Conservation (phyloP, 1,140 invertebrate genomes). For the Dufourea novaeangliae region DNA sequence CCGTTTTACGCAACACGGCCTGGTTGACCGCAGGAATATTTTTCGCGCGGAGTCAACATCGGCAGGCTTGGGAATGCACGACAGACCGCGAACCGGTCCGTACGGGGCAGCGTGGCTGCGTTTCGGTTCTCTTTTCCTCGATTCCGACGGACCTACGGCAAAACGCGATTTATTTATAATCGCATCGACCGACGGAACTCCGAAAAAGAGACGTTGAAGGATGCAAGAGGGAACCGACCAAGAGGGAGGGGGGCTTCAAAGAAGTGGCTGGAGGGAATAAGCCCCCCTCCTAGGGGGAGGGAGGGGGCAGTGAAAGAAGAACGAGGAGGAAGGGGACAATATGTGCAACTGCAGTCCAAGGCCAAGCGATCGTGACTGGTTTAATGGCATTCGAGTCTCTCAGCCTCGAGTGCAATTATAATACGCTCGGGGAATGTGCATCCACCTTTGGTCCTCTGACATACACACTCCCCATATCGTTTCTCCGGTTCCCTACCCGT, state of each 20-base stretch:
- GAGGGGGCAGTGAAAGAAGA: constrained; percentile 37
- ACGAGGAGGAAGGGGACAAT: constrained; percentile 65
- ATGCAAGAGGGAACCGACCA: background rate
- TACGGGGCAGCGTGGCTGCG: background rate
- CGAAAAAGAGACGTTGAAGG: constrained; percentile 32
- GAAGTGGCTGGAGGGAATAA: background rate
- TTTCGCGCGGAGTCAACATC: background rate
- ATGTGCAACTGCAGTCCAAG: constrained; percentile 76
- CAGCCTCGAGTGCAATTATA: constrained; percentile 74
- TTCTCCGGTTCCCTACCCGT: background rate
- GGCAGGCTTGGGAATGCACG: background rate
- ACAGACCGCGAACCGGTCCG: background rate
- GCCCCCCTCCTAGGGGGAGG: background rate
- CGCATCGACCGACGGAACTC: background rate
- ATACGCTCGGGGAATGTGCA: constrained; percentile 70
- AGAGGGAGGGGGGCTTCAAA: background rate
- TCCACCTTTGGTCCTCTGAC: constrained; percentile 67
- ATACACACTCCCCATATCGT: constrained; percentile 29
- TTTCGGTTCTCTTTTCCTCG: constrained; percentile 12
- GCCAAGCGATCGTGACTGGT: constrained; percentile 77
- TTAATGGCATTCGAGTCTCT: constrained; percentile 74
- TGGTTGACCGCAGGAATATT: constrained; percentile 2
- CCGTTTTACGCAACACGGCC: constrained; percentile 25
- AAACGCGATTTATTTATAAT: constrained; percentile 16
- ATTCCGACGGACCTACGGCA: background rate